These are phyloP conservation scores for Hylyphantes graminicola DNA, from an alignment of 1,140 invertebrate genomes.

Conservation along the genomic window DNA sequence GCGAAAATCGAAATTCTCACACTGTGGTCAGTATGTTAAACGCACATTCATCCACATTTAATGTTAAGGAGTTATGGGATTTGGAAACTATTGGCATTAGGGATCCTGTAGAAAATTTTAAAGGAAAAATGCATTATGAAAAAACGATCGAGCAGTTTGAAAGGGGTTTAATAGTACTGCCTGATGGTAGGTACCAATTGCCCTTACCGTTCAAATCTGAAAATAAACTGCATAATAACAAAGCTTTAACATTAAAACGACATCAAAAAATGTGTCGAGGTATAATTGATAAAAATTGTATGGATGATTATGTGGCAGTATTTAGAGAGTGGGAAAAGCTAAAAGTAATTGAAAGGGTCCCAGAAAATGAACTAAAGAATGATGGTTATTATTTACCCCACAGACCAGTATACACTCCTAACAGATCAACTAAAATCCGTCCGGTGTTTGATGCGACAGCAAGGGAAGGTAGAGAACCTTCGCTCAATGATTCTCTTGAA, in stretches of 20 bases:
- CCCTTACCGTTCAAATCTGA: neutral
- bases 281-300: neutral
- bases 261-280: neutral
- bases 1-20: no score
- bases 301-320: neutral
- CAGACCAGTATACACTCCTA: constrained; percentile 51
- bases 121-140: neutral
- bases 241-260: neutral
- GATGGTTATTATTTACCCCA: constrained; percentile 62
- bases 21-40: neutral
- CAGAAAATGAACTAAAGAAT: neutral
- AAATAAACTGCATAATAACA: neutral
- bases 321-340: constrained; percentile 7
- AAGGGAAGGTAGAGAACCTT: constrained; percentile 55
- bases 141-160: neutral
- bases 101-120: neutral
- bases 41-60: neutral
- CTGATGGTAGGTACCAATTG: neutral
- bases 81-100: neutral
- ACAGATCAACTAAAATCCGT: constrained; percentile 60
- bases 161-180: neutral
- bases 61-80: neutral
- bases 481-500: constrained; percentile 51
- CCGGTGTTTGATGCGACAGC: constrained; percentile 63
- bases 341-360: constrained; percentile 55